These are phyloP conservation scores for Pantherophis vulpinus DNA, from an alignment of 2,797 vertebrate genomes.

Conservation along the genomic window DNA sequence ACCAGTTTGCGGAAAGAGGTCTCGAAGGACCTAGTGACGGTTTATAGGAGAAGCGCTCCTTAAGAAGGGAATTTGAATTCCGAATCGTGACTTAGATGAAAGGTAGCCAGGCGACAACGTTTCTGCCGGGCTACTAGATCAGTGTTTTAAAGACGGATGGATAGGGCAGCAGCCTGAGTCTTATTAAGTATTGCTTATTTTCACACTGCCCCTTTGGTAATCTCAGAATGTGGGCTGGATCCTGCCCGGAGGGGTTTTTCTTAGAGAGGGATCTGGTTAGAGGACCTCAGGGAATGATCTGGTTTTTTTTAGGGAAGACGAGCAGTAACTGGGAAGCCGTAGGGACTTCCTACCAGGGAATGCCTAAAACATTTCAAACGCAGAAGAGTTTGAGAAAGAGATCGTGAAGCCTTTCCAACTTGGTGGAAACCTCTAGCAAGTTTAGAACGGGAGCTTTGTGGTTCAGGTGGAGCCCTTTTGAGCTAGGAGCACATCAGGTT, in stretches of 20 bases:
- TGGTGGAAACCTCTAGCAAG: not conserved
- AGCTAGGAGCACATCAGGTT: too few relatives aligned
- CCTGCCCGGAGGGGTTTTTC: too few relatives aligned
- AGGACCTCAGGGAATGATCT: not conserved
- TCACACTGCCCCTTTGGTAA: not conserved
- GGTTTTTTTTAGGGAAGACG: not conserved
- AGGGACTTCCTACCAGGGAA: not conserved
- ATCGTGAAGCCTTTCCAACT: not conserved
- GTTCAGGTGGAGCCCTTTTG: not conserved
- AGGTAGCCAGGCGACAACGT: slow-evolving; percentile 41
- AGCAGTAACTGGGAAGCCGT: not conserved
- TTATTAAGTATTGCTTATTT: not conserved
- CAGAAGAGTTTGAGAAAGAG: not conserved
- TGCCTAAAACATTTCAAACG: not conserved
- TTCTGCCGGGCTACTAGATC: slow-evolving; percentile 47
- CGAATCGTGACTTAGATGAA: slow-evolving; percentile 39
- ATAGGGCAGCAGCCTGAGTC: not conserved
- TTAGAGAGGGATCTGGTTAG: not conserved
- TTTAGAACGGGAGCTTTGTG: not conserved
- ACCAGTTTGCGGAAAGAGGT: slow-evolving; percentile 65
- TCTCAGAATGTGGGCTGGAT: not conserved
- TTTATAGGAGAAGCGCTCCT: slow-evolving; percentile 77
- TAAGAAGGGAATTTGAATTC: slow-evolving; percentile 50
- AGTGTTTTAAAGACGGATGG: slow-evolving; percentile 11
- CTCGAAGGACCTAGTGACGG: slow-evolving; percentile 72